phyloP scores from a whole-genome alignment of 2,797 vertebrate species.

The Spinibarbus caldwelli region DNA sequence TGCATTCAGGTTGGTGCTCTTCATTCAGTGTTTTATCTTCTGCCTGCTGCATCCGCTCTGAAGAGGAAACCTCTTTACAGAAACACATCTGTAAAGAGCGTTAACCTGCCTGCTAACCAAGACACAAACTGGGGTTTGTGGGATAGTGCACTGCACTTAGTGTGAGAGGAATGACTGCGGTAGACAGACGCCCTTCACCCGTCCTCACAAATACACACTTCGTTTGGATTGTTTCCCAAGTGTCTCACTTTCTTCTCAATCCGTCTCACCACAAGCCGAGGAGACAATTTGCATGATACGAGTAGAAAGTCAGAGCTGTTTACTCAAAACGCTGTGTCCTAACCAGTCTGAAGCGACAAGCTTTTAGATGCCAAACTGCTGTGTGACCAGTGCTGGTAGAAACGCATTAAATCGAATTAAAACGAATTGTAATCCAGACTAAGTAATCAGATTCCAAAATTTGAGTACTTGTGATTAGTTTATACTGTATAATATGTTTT shows the following conservation, averaged over 20 bases:
- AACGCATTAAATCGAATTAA: too few relatives aligned
- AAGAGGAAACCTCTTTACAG: slow-evolving; percentile 68
- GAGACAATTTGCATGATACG: neutral
- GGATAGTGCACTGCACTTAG: slow-evolving; percentile 45
- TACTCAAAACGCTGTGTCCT: slow-evolving; percentile 60
- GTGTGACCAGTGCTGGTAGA: neutral
- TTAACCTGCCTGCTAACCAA: slow-evolving; percentile 65
- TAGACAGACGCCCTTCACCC: too few relatives aligned
- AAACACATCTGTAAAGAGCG: slow-evolving; percentile 66
- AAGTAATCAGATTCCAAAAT: too few relatives aligned
- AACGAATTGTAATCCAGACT: too few relatives aligned
- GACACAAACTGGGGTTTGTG: slow-evolving; percentile 77
- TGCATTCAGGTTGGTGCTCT: slow-evolving; percentile 81
- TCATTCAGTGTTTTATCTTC: slow-evolving; percentile 69
- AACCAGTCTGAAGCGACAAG: neutral
- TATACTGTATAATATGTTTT: neutral
- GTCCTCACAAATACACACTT: slow-evolving; percentile 34
- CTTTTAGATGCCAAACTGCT: neutral
- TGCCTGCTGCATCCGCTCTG: slow-evolving; percentile 67
- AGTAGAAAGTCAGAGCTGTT: slow-evolving; percentile 66
- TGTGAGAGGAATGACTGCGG: slow-evolving; percentile 28
- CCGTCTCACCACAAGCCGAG: neutral
- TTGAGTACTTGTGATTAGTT: neutral
- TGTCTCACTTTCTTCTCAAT: neutral
- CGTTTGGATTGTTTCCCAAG: neutral